Conservation (phyloP, 2,797 vertebrate genomes). For the Picus viridis region DNA sequence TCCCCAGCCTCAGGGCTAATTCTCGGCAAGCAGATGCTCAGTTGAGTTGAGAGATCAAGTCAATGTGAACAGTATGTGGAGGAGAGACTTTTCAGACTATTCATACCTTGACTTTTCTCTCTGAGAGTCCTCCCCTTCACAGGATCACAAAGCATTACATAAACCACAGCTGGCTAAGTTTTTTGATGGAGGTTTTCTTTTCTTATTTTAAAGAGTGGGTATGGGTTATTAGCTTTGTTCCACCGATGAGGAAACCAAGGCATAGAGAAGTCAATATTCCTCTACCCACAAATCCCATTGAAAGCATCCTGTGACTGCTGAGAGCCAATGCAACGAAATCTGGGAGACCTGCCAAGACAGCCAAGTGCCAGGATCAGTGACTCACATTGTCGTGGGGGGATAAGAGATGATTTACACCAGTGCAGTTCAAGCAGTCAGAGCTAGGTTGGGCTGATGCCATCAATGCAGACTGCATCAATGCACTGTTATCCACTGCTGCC, state of each 20-base stretch:
- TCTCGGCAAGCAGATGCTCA: constrained; percentile 31
- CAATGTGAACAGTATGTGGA: not conserved
- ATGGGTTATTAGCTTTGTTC: constrained; percentile 47
- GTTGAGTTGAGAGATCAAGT: constrained; percentile 28
- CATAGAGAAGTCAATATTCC: constrained; percentile 29
- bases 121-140: not conserved
- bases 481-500: not conserved
- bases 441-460: constrained; percentile 26
- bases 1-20: constrained; percentile 31
- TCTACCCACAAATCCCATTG: constrained; percentile 59
- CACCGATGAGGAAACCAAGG: constrained; percentile 21
- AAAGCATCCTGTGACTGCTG: constrained; percentile 53
- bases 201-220: constrained; percentile 19
- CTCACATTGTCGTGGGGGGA: constrained; percentile 17
- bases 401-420: constrained; percentile 64
- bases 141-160: constrained; percentile 16
- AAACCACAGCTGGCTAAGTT: constrained; percentile 40
- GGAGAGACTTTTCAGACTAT: not conserved
- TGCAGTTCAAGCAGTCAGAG: constrained; percentile 24
- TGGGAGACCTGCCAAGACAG: constrained; percentile 60
- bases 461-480: constrained; percentile 22
- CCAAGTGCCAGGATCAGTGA: constrained; percentile 51
- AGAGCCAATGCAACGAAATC: constrained; percentile 33
- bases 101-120: not conserved
- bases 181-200: constrained; percentile 45